Evolutionary conservation across 2,113 vertebrate species (phyloP), one percentile per base, ranked within the genome.

Genomic region (Pachyramphus minor): DNA sequence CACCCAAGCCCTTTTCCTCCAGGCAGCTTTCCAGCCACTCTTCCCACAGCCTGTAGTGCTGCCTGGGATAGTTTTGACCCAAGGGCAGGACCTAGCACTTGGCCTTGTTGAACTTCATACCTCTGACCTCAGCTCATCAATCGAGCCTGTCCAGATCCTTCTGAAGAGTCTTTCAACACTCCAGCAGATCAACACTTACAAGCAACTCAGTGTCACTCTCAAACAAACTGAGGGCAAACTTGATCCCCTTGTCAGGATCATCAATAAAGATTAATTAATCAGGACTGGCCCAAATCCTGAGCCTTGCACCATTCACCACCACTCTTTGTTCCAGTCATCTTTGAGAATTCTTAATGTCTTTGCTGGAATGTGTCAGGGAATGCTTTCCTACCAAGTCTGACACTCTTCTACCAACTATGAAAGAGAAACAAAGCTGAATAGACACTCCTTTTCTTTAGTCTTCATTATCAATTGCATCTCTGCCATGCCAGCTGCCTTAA

Each of bases 51-150:
- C 56, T n/a, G 47, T 53, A 74, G 53, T 1, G 0, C 33, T 60
- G 19, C 33, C 37, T 39, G 47, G 47, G 63, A 6, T 1, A 60
- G 28, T 7, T 53, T 45, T 62, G 39, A 47, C 5, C n/a, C 47
- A 71, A 39, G 14, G 18, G 19, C 28, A 69, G n/a, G 28, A 28
- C 5, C 10, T 0, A 0, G 56, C 28, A 5, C 64, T n/a, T 0
- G 47, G 15, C 30, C 41, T 55, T n/a, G 56, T 47, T 71, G 56
- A 55, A 30, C 16, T 24, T 47, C 84, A 21, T 13, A 3, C 28
- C 66, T n/a, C 0, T 4, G 20, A 49, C 30, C 56, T 87, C 33
- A n/a, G 47, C 5, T 12, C 6, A 16, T 20, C 0, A 2, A 30
- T 41, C 16, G 64, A 71, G n/a, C 24, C 55, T 41, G 41, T 2